A percentile compares a stretch with the other conserved stretches of the same genome.
phyloP scores from a whole-genome alignment of 92 coral and sea anemone genomes.

The Actinostola sp. region DNA sequence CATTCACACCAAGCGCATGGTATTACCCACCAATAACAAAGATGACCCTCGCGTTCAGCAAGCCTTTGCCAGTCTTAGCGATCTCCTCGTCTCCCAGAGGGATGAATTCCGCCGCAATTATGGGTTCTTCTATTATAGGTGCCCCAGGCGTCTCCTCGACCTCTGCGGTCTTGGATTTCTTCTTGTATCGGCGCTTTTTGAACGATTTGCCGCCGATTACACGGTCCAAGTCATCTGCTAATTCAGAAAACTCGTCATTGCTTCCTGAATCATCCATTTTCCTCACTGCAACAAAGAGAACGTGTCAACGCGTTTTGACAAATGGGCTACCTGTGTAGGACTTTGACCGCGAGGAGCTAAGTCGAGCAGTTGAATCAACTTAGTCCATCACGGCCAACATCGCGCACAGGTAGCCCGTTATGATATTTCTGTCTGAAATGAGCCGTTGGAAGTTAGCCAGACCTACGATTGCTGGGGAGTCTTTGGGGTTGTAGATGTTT shows the following conservation, averaged over 20 bases:
- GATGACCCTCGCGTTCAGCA: slow-evolving; percentile 84
- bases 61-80: slow-evolving; percentile 82
- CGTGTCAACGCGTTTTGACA: not conserved
- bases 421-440: too few relatives aligned
- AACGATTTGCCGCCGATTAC: slow-evolving; percentile 70
- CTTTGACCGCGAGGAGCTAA: too few relatives aligned
- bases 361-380: too few relatives aligned
- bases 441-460: too few relatives aligned
- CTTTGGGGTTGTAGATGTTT: too few relatives aligned
- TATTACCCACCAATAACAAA: slow-evolving; percentile 90
- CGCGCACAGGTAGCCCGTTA: too few relatives aligned
- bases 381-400: too few relatives aligned
- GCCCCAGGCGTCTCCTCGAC: slow-evolving; percentile 42
- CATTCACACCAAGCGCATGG: too few relatives aligned
- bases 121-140: slow-evolving; percentile 70
- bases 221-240: slow-evolving; percentile 80
- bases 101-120: slow-evolving; percentile 76
- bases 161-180: slow-evolving; percentile 62
- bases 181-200: slow-evolving; percentile 57
- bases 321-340: too few relatives aligned
- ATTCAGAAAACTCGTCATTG: slow-evolving; percentile 78
- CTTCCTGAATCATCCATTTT: slow-evolving; percentile 61
- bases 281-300: not conserved
- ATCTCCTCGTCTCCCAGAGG: slow-evolving; percentile 76
- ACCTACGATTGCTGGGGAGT: too few relatives aligned